Percentiles rank a stretch among this genome's conserved stretches.
These are phyloP conservation scores for Atethmia centrago DNA, from an alignment of 2,888 invertebrate genomes.

Conservation along the genomic window DNA sequence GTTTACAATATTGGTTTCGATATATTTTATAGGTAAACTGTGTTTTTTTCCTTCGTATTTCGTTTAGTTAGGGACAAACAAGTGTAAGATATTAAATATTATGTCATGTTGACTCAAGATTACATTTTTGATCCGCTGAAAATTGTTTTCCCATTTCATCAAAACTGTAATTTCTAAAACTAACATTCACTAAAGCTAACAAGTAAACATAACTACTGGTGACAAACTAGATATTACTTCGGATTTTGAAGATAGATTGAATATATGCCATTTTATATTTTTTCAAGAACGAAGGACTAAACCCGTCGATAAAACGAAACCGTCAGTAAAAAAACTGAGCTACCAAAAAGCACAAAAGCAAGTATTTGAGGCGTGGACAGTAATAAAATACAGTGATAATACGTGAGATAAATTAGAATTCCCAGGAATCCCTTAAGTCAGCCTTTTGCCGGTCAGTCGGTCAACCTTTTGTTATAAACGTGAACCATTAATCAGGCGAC, in stretches of 20 bases:
- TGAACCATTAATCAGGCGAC: slow-evolving; percentile 73
- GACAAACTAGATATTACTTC: background rate
- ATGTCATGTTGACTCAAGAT: background rate
- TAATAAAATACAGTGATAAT: slow-evolving; percentile 66
- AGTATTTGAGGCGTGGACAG: slow-evolving; percentile 43
- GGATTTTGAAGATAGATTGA: background rate
- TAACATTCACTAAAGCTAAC: background rate
- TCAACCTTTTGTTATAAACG: slow-evolving; percentile 73
- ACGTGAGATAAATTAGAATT: slow-evolving; percentile 70
- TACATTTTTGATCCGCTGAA: slow-evolving; percentile 25
- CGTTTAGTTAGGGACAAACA: slow-evolving; percentile 16
- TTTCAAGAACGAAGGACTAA: background rate
- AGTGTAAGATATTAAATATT: slow-evolving; percentile 4
- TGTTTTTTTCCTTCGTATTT: slow-evolving; percentile 10
- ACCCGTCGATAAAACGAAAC: background rate
- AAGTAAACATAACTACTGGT: background rate
- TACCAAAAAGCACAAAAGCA: slow-evolving; percentile 32
- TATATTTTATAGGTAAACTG: slow-evolving; percentile 15
- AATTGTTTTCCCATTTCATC: slow-evolving; percentile 21
- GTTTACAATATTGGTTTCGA: slow-evolving; percentile 21
- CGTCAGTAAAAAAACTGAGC: background rate
- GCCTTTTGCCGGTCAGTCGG: slow-evolving; percentile 69
- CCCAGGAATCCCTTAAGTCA: slow-evolving; percentile 56
- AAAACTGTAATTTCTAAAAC: background rate
- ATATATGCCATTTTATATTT: background rate